A percentile compares a stretch with the other conserved stretches of the same genome.
phyloP scores from a whole-genome alignment of 2,113 vertebrate species.

The Saimiri boliviensis region DNA sequence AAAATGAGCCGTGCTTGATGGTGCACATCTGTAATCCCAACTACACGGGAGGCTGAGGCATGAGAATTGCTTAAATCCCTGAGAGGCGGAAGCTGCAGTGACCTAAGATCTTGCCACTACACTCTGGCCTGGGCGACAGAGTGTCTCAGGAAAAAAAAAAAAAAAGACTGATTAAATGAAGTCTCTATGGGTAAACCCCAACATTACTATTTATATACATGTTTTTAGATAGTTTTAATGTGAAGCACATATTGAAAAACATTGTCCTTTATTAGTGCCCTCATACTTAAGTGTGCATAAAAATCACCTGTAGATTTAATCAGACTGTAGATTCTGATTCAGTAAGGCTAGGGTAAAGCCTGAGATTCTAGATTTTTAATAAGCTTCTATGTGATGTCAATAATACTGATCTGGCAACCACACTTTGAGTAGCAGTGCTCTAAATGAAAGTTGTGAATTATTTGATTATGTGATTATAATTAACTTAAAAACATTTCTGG shows the following conservation, averaged over 20 bases:
- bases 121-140: not conserved
- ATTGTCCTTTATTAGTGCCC: not conserved
- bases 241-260: not conserved
- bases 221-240: not conserved
- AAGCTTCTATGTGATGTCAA: not conserved
- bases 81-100: not conserved
- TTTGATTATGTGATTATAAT: conserved; percentile 33
- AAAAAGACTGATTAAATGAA: not conserved
- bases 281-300: not conserved
- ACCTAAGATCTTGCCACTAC: not conserved
- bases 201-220: not conserved
- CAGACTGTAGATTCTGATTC: not conserved
- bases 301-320: not conserved
- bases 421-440: not conserved
- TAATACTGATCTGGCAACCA: not conserved
- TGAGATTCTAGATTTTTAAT: not conserved
- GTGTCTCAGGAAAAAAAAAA: not conserved
- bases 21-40: not conserved
- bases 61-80: not conserved
- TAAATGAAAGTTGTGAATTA: not conserved
- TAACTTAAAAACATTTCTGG: conserved; percentile 52
- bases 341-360: not conserved
- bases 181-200: not conserved
- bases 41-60: not conserved
- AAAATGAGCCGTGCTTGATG: not conserved